Base-by-base conservation (phyloP, 2,888 invertebrate species). In the Arenicola marina region DNA sequence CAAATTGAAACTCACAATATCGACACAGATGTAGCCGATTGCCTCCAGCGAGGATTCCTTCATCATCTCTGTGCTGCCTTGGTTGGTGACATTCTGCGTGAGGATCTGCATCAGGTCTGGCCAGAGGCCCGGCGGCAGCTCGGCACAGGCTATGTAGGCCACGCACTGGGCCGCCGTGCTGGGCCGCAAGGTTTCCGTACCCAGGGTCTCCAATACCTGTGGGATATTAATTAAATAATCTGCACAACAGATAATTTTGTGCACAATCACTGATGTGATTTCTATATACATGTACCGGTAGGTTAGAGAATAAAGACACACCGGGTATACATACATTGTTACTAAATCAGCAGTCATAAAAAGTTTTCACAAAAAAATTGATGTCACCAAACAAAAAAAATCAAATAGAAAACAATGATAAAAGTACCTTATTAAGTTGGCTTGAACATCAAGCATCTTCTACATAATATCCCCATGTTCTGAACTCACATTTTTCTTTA, bases 131-230 rank as follows among this genome's bases (percentile, higher is more conserved):
- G 91, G 90, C 0, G 97, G 93, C 65, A 99, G 86, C 85, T 99
- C 99, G 34, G 95, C 92, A 56, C 97, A 95, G 0, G 97, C 99
- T 65, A 99, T 94, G 83, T 95, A 95, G 0, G 99, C 98, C 51
- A 99, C 96, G 86, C 99, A 99, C 84, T 99, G 99, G 1, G 99
- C 98, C 4, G 98, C 98, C 57, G 95, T 94, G 76, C 96, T 96
- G 1, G 98, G 99, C 68, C 98, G 87, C 69, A 90, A 91, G 67
- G 79, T 92, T 86, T 99, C 99, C 66, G 99, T 98, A 65, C 99
- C 98, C 75, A 99, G 88, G 15, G 98, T 92, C 74, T 89, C 89
- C 76, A 99, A 86, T 77, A 96, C 93, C 95, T 95, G 79, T n/a
- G n/a, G n/a, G n/a, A n/a, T n/a, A n/a, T n/a, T n/a, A n/a, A n/a